Base-by-base conservation (phyloP, 2,113 vertebrate genomes). In the Sander lucioperca region DNA sequence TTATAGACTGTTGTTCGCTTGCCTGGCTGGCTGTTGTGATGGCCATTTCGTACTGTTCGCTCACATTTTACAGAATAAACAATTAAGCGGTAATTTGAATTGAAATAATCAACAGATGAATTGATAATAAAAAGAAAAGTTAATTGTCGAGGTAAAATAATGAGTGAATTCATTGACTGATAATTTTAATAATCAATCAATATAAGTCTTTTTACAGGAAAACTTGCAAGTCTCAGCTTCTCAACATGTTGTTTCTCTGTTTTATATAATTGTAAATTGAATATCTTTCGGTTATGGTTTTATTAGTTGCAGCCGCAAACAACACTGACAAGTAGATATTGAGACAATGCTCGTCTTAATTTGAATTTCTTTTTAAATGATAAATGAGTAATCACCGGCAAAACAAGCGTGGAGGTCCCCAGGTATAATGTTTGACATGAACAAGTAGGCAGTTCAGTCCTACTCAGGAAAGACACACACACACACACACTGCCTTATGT, bases 301-400 rank as follows among this genome's bases (percentile, higher is more conserved):
- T 30, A 6, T 56, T 27, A 58, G 19, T 5, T 58, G 6, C 23
- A 21, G 64, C 23, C 12, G 8, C 3, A 58, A 6, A 39, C 21
- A 48, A 25, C 50, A 33, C 14, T 56, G 21, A 64, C 1, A 36
- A 10, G 4, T 47, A 51, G 47, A 51, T 74, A 14, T 3, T 21
- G 53, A 83, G 21, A n/a, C 57, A 59, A 12, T 45, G 33, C 56
- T 62, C 23, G 19, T 19, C 11, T 50, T 50, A 47, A 68, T 62
- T 23, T 30, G 39, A 43, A 43, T 68, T 68, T 6, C 0, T 0
- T 30, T 61, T 82, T 19, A 36, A 70, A 36, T 7, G 5, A 11
- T 36, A 65, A 23, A 45, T 77, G 25, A 72, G 16, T 50, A 50
- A 81, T 66, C 25, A 59, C 18, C 54, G 58, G 13, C n/a, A 50